phyloP scores from a whole-genome alignment of 2,888 invertebrate genomes.

The Lagria hirta region DNA sequence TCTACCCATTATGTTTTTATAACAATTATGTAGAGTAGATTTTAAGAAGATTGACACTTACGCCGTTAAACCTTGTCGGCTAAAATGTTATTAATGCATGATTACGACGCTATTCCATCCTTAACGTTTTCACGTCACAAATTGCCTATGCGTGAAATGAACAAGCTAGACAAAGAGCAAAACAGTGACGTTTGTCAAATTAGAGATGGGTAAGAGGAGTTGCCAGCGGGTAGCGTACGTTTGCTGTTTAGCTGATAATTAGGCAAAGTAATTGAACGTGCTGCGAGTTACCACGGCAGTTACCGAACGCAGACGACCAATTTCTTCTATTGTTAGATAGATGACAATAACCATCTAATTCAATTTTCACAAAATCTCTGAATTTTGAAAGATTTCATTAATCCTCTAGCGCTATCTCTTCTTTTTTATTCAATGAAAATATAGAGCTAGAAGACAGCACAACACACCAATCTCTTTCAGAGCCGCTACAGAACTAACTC shows the following conservation, averaged over 20 bases:
- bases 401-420: too few relatives aligned
- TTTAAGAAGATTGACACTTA: slow-evolving; percentile 40
- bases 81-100: slow-evolving; percentile 46
- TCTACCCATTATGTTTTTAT: slow-evolving; percentile 3
- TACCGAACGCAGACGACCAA: slow-evolving; percentile 39
- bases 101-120: slow-evolving; percentile 40
- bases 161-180: slow-evolving; percentile 33
- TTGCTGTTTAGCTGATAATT: slow-evolving; percentile 50
- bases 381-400: too few relatives aligned
- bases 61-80: slow-evolving; percentile 40
- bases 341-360: too few relatives aligned
- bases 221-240: slow-evolving; percentile 45
- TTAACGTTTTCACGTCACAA: slow-evolving; percentile 32
- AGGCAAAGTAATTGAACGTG: slow-evolving; percentile 49
- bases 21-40: slow-evolving; percentile 23
- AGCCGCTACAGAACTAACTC: too few relatives aligned
- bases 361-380: too few relatives aligned
- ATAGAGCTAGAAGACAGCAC: too few relatives aligned
- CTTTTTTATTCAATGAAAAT: too few relatives aligned
- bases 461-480: too few relatives aligned
- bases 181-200: slow-evolving; percentile 27
- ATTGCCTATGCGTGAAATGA: slow-evolving; percentile 8
- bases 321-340: slow-evolving; percentile 44
- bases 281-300: too few relatives aligned
- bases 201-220: slow-evolving; percentile 31